phyloP scores from a whole-genome alignment of 2,113 vertebrate species.

The Podiceps cristatus region DNA sequence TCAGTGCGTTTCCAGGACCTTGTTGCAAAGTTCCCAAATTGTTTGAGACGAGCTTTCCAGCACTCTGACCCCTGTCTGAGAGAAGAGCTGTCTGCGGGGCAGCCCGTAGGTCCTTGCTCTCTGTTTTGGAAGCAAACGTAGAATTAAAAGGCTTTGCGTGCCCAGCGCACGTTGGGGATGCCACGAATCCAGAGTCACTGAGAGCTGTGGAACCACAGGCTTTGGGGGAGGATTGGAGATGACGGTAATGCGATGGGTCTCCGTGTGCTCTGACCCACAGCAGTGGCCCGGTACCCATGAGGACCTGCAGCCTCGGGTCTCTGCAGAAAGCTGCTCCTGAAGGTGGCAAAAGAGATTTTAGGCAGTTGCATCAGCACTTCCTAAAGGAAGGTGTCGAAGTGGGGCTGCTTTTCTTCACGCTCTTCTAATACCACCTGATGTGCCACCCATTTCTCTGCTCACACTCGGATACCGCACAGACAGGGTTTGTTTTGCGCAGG shows the following conservation, averaged over 20 bases:
- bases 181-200: background rate
- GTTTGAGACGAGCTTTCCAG: background rate
- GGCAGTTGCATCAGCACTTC: background rate
- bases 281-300: accelerated
- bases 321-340: background rate
- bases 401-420: background rate
- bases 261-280: background rate
- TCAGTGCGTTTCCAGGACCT: background rate
- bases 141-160: background rate
- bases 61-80: background rate
- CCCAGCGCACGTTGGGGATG: accelerated
- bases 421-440: accelerated
- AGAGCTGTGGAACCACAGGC: background rate
- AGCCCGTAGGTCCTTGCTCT: background rate
- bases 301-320: background rate
- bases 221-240: background rate
- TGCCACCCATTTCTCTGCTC: accelerated
- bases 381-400: background rate
- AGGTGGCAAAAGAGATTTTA: background rate
- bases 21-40: background rate
- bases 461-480: accelerated
- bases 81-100: background rate
- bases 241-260: background rate
- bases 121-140: accelerated
- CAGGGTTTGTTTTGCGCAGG: background rate